Evolutionary conservation across 2,113 vertebrate species (phyloP).

Genomic region (Etheostoma cragini): DNA sequence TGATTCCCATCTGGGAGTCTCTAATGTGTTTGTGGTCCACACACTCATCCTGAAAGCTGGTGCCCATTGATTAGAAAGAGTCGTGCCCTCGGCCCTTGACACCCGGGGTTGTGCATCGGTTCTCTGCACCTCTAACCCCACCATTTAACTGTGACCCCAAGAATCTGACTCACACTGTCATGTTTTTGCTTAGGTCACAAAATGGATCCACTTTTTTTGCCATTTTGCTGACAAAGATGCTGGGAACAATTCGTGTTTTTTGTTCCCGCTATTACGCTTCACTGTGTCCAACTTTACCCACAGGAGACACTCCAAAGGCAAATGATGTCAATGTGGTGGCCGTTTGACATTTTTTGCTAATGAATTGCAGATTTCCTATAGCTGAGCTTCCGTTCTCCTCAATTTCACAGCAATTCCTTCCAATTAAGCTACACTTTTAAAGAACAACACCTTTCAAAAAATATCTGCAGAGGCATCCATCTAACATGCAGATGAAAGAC

Average conservation of each 20-base stretch:
- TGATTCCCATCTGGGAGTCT: conserved; percentile 21
- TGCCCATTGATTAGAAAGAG: conserved; percentile 48
- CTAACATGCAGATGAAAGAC: no score
- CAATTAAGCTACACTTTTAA: neutral
- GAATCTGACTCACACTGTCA: conserved; percentile 17
- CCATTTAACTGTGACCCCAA: conserved; percentile 51
- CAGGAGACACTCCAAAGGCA: neutral
- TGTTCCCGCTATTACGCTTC: neutral
- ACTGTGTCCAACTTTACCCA: neutral
- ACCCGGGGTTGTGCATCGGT: conserved; percentile 27
- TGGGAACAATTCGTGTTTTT: neutral
- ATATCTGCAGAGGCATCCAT: no score
- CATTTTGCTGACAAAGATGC: neutral
- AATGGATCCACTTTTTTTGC: conserved; percentile 19
- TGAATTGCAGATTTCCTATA: neutral
- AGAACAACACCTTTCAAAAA: neutral
- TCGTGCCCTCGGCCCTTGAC: conserved; percentile 35
- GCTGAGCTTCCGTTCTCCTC: neutral
- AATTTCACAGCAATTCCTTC: neutral
- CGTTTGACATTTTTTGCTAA: neutral
- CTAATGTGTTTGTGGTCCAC: conserved; percentile 16
- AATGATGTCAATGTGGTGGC: neutral
- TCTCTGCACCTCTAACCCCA: conserved; percentile 55
- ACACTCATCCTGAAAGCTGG: conserved; percentile 2
- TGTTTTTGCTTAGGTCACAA: conserved; percentile 36